A percentile compares a stretch with the other conserved stretches of the same genome.
These are phyloP conservation scores for Gallinago solitaria DNA, from an alignment of 2,797 vertebrate genomes.

Conservation along the genomic window DNA sequence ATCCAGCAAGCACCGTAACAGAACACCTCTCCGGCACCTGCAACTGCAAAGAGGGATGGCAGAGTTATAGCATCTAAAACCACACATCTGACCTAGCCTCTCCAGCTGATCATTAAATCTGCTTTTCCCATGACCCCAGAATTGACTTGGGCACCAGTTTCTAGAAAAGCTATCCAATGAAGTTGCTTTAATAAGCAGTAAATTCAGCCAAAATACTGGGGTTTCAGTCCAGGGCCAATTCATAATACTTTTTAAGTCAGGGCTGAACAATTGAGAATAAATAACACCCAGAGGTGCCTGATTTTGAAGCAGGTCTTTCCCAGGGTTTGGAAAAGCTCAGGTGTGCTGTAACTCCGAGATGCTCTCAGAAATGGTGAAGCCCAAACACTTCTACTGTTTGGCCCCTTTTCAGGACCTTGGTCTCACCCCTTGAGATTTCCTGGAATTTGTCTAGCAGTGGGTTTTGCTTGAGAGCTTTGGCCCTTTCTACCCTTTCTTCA, in stretches of 20 bases:
- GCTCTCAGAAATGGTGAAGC: background rate
- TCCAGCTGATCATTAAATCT: conserved; percentile 32
- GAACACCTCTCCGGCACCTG: background rate
- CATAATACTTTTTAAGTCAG: background rate
- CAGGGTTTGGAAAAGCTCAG: background rate
- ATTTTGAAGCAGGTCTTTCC: background rate
- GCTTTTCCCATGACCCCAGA: conserved; percentile 23
- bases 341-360: background rate
- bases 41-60: background rate
- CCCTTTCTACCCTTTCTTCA: background rate
- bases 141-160: conserved; percentile 17
- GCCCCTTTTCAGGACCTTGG: background rate
- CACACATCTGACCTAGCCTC: background rate
- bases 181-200: conserved; percentile 38
- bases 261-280: background rate
- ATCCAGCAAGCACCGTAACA: background rate
- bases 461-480: background rate
- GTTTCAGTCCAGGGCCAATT: background rate
- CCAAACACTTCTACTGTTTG: background rate
- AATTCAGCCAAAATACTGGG: background rate
- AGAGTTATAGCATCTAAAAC: background rate
- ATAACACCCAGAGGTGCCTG: background rate
- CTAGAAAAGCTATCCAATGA: background rate
- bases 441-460: background rate
- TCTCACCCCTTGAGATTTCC: background rate